phyloP scores from a whole-genome alignment of 1,140 invertebrate genomes.

The Orius insidiosus region DNA sequence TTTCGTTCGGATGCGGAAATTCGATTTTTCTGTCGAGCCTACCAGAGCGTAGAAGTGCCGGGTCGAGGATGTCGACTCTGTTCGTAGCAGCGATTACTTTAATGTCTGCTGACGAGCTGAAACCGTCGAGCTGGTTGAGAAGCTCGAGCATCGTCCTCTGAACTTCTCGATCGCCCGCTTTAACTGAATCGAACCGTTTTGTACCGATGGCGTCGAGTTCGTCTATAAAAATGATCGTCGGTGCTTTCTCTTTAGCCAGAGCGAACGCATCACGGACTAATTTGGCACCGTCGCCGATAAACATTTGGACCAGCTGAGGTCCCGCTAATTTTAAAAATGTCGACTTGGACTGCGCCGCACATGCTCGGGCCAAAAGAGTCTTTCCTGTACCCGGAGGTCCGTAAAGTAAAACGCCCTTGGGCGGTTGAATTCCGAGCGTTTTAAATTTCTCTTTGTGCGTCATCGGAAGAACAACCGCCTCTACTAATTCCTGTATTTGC shows the following conservation, averaged over 20 bases:
- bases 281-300: slow-evolving; percentile 94
- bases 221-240: slow-evolving; percentile 19
- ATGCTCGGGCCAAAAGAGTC: slow-evolving; percentile 81
- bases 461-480: slow-evolving; percentile 96
- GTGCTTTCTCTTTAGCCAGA: slow-evolving; percentile 15
- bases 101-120: slow-evolving; percentile 25
- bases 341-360: slow-evolving; percentile 96
- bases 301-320: slow-evolving; percentile 97
- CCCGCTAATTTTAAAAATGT: slow-evolving; percentile 91
- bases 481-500: slow-evolving; percentile 87
- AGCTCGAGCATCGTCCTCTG: slow-evolving; percentile 22
- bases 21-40: slow-evolving; percentile 51
- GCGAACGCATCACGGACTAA: slow-evolving; percentile 28
- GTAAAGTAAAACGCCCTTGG: slow-evolving; percentile 77
- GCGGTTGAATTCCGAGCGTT: slow-evolving; percentile 93
- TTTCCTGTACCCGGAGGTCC: slow-evolving; percentile 87
- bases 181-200: slow-evolving; percentile 13
- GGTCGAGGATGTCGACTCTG: slow-evolving; percentile 38
- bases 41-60: slow-evolving; percentile 37
- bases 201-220: slow-evolving; percentile 20
- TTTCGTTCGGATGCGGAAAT: slow-evolving; percentile 58
- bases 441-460: slow-evolving; percentile 98
- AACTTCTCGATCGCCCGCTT: slow-evolving; percentile 16
- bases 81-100: slow-evolving; percentile 44
- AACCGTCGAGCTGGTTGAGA: slow-evolving; percentile 22